These are phyloP conservation scores for Lucifuga dentata DNA, from an alignment of 2,113 vertebrate species.

Conservation along the genomic window DNA sequence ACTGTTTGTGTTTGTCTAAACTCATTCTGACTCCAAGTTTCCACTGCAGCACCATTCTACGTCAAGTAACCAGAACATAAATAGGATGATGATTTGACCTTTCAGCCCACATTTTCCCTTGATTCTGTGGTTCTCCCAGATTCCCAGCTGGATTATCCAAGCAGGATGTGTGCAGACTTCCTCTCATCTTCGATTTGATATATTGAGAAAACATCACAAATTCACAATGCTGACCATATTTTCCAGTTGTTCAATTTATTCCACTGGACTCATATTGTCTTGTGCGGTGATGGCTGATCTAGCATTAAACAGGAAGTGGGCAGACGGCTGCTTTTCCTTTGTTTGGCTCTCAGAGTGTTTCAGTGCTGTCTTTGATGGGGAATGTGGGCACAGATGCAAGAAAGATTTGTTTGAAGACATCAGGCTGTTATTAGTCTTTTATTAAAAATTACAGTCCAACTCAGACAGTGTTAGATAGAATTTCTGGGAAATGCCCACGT, in stretches of 20 bases:
- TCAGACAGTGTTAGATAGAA: no score
- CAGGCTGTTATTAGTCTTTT: constrained; percentile 16
- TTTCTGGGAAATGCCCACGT: no score
- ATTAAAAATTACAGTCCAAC: no score
- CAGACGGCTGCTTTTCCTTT: constrained; percentile 20
- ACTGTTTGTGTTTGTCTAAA: not conserved
- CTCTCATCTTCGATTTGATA: not conserved
- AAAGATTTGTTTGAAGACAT: constrained; percentile 1
- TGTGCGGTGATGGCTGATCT: constrained; percentile 10
- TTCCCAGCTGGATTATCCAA: constrained; percentile 10
- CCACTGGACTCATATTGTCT: constrained; percentile 19
- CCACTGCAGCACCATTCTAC: not conserved
- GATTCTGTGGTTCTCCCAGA: constrained; percentile 13
- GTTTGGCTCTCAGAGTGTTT: constrained; percentile 22
- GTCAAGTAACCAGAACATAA: constrained; percentile 9
- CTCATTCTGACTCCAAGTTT: not conserved
- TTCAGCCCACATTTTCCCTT: constrained; percentile 52
- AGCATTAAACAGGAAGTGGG: constrained; percentile 56
- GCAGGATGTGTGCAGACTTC: constrained; percentile 18
- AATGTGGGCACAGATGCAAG: not conserved
- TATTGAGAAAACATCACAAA: constrained; percentile 1
- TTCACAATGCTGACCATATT: not conserved
- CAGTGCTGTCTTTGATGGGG: constrained; percentile 20
- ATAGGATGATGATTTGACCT: constrained; percentile 20
- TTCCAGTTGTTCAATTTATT: constrained; percentile 1